Percentiles rank a stretch among this genome's conserved stretches.
These are phyloP conservation scores for Aphodius granarius DNA, from an alignment of 2,888 invertebrate species.

Conservation along the genomic window DNA sequence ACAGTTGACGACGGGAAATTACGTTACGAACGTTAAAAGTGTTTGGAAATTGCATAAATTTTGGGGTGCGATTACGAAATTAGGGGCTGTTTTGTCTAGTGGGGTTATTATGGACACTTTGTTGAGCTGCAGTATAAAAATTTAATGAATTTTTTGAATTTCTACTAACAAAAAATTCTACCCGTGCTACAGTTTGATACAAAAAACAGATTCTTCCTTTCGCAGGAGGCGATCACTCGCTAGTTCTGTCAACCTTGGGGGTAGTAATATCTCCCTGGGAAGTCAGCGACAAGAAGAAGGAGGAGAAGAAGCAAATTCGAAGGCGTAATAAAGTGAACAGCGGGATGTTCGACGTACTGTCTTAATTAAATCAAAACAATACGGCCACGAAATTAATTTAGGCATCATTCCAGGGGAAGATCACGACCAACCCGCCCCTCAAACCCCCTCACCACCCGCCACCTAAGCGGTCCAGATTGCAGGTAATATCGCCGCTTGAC, in stretches of 20 bases:
- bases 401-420: constrained; percentile 4
- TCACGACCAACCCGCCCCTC: background rate
- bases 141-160: no score
- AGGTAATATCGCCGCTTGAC: background rate
- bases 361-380: constrained; percentile 32
- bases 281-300: background rate
- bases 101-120: no score
- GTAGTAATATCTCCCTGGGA: background rate
- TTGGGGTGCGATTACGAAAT: no score
- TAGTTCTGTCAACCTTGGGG: background rate
- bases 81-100: background rate
- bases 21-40: background rate
- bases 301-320: background rate
- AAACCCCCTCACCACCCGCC: background rate
- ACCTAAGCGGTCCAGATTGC: background rate
- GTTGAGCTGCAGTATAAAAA: no score
- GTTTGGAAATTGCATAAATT: background rate
- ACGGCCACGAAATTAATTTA: constrained; percentile 30
- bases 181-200: no score
- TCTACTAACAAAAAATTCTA: no score
- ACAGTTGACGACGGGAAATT: background rate
- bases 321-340: constrained; percentile 1
- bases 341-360: constrained; percentile 19
- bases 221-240: no score
- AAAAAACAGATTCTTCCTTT: no score